Evolutionary conservation across 2,888 invertebrate genomes (phyloP), one percentile per base, ranked within the genome.

Genomic region (Drosophila neonasuta): DNA sequence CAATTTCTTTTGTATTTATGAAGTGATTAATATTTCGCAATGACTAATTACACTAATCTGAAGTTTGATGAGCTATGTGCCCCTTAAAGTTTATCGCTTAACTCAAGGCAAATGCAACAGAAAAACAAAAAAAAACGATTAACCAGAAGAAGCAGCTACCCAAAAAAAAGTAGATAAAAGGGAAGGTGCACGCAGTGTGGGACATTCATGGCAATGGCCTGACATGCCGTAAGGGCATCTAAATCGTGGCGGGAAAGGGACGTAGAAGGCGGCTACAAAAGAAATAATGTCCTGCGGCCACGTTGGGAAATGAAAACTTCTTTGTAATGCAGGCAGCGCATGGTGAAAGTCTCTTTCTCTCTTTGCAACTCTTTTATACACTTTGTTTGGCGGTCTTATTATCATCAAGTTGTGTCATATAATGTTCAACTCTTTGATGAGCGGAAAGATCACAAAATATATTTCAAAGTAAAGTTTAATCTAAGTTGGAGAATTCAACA

Each of bases 251-350:
- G 46, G 45, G 13, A 36, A n/a, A 11, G 36, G 32, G 36, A n/a
- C 11, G 48, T 44, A 30, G 29, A 13, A n/a, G 20, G 36, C 32
- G 46, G 50, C 45, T 57, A 39, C 50, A 65, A 62, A 78, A 65
- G 80, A 70, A 76, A 87, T 79, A 87, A 82, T 82, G 82, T 81
- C 82, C 87, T 74, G 74, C 70, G 87, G 82, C 82, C 65, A 63
- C 74, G 41, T 48, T 62, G 86, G 79, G 77, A 87, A 82, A 87
- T 85, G 82, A 82, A 82, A 82, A 85, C 77, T 79, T 87, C 79
- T 82, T 87, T 82, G 87, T 76, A 81, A 77, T 70, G 78, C 74
- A 74, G 56, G 66, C 59, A 59, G 70, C 66, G 55, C 61, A 76
- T 59, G 77, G 68, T 54, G 61, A 79, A 41, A 60, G 79, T 65